phyloP scores from a whole-genome alignment of 2,797 vertebrate species.

The Gymnoscopelus microlampas region DNA sequence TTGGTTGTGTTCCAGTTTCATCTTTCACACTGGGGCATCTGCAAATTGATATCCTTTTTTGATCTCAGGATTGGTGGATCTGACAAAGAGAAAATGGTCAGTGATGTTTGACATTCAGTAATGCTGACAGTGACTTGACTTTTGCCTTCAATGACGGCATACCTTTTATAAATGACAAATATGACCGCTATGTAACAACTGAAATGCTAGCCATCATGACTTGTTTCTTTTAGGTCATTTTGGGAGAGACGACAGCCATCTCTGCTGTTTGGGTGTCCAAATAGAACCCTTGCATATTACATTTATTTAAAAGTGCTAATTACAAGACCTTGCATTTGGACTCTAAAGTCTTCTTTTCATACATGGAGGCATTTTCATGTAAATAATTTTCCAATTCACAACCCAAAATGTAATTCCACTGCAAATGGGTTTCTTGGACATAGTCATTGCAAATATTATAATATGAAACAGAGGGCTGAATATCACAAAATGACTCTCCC shows the following conservation, averaged over 20 bases:
- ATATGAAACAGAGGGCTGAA: conserved; percentile 38
- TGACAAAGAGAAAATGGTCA: conserved; percentile 47
- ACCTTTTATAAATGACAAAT: conserved; percentile 40
- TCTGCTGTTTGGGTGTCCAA: conserved; percentile 12
- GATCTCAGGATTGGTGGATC: conserved; percentile 17
- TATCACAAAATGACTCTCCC: conserved; percentile 65
- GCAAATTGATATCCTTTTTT: conserved; percentile 20
- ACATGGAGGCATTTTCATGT: neutral
- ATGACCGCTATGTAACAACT: conserved; percentile 37
- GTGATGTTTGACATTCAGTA: conserved; percentile 50
- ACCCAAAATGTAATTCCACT: conserved; percentile 27
- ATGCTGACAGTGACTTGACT: conserved; percentile 39
- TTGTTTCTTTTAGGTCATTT: conserved; percentile 8
- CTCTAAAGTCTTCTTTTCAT: neutral
- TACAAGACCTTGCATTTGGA: conserved; percentile 13
- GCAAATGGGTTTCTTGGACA: conserved; percentile 23
- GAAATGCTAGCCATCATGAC: conserved; percentile 31
- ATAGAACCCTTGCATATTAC: conserved; percentile 22
- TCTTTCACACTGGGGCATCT: conserved; percentile 14
- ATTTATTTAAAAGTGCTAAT: conserved; percentile 25
- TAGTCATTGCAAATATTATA: conserved; percentile 35
- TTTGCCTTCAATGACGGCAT: conserved; percentile 41
- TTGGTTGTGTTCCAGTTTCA: conserved; percentile 19
- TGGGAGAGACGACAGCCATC: neutral
- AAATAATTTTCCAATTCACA: conserved; percentile 17